Base-by-base conservation (phyloP, 2,113 vertebrate species). In the Hippocampus barbouri region DNA sequence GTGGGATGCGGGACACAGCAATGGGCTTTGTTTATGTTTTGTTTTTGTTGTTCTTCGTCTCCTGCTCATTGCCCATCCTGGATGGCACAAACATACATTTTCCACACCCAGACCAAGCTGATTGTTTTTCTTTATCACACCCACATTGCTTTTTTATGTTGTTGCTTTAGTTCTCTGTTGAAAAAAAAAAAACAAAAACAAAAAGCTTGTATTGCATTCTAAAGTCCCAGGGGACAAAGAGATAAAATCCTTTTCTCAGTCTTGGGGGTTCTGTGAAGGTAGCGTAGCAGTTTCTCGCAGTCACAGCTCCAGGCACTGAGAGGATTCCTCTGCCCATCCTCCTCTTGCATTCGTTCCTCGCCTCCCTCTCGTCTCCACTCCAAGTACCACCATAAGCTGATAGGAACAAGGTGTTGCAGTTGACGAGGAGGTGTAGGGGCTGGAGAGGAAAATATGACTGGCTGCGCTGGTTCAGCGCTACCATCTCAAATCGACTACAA, bases 201-300 rank as follows among this genome's bases (percentile, higher is more conserved):
- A 86, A 77, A 88, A 87, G 85, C 83, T 86, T 84, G 73, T 75
- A 64, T 80, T 87, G 84, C 81, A 78, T 85, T 70, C 72, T 84
- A 47, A 70, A 76, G 76, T 88, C 89, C 89, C 91, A 83, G 56
- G 76, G 87, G 88, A 90, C 73, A 5, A 40, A 67, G 78, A 86
- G 87, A 86, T 90, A 89, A 89, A 90, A 90, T 88, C 86, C 86
- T 86, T 75, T 76, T 40, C 70, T 79, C 73, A 79, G 79, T 88
- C 83, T 84, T 68, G 70, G 83, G 82, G 87, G 67, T 75, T 86
- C 80, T 85, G 78, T 88, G 89, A 88, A 89, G 86, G 81, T 77
- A 87, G 77, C 64, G 62, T 83, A 85, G 83, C 83, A 71, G 74
- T 82, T 78, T 81, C 83, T 85, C 81, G 72, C 79, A 80, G 81